phyloP scores from a whole-genome alignment of 2,113 vertebrate genomes.

The Colius striatus region DNA sequence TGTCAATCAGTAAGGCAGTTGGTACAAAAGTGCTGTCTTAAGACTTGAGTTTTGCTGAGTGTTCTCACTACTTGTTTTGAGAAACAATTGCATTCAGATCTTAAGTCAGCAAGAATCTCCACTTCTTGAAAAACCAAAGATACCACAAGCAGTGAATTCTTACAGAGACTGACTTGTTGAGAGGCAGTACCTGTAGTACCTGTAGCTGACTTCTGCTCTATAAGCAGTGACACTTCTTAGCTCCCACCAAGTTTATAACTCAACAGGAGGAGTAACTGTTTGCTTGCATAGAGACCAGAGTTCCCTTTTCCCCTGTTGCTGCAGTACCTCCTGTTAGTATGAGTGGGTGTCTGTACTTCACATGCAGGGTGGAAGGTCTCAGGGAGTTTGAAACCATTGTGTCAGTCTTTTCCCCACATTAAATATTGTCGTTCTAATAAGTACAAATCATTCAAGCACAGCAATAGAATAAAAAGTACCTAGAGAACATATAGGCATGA shows the following conservation, averaged over 20 bases:
- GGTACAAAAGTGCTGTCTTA: neutral
- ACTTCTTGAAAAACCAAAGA: neutral
- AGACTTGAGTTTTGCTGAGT: neutral
- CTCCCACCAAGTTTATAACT: neutral
- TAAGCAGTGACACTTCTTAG: neutral
- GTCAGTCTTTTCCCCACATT: neutral
- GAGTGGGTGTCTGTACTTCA: neutral
- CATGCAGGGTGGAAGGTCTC: neutral
- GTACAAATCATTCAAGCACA: neutral
- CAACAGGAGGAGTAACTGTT: neutral
- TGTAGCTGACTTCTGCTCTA: neutral
- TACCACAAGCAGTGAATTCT: neutral
- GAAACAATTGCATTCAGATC: neutral
- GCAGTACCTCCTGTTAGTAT: neutral
- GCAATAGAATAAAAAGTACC: neutral
- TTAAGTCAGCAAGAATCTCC: neutral
- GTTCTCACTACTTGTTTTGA: neutral
- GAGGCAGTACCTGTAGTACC: neutral
- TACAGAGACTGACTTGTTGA: rapidly evolving
- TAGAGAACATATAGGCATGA: neutral
- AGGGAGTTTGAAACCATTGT: neutral
- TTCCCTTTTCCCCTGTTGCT: neutral
- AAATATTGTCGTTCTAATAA: neutral
- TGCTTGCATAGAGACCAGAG: neutral
- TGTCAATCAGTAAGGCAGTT: neutral